A percentile compares a stretch with the other conserved stretches of the same genome.
Conservation (phyloP, 1,140 invertebrate genomes). For the Ceratitis capitata region DNA sequence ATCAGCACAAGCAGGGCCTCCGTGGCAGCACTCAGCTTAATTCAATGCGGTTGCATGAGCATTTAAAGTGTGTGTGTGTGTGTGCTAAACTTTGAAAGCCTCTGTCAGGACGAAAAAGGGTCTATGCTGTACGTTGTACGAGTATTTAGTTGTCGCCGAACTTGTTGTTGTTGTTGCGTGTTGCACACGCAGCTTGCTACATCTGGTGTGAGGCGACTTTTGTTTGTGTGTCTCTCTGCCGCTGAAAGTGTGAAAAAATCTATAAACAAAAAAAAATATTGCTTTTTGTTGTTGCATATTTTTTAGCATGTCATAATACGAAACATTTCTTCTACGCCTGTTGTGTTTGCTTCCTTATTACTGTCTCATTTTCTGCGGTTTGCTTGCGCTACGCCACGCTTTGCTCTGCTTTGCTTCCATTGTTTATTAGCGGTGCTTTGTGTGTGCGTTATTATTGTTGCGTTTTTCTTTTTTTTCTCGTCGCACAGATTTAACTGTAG, state of each 20-base stretch:
- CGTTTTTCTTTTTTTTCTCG: not conserved
- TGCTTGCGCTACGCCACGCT: not conserved
- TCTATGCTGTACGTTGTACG: not conserved
- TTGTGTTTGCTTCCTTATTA: slow-evolving; percentile 34
- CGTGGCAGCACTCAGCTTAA: not conserved
- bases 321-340: not conserved
- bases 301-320: not conserved
- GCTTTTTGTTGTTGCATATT: not conserved
- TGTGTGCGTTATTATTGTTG: not conserved
- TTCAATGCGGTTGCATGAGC: not conserved
- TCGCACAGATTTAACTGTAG: slow-evolving; percentile 1
- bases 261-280: not conserved
- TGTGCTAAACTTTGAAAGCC: not conserved
- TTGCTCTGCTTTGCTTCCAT: not conserved
- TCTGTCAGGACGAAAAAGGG: not conserved
- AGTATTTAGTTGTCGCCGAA: not conserved
- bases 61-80: slow-evolving; percentile 20
- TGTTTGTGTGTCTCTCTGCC: not conserved
- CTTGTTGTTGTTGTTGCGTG: not conserved
- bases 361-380: slow-evolving; percentile 22
- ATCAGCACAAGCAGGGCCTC: not conserved
- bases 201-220: not conserved
- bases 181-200: not conserved
- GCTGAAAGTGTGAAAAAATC: slow-evolving; percentile 13
- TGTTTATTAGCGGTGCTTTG: slow-evolving; percentile 11